Conservation (phyloP, 2,888 invertebrate species). For the Heliconius ismenius region DNA sequence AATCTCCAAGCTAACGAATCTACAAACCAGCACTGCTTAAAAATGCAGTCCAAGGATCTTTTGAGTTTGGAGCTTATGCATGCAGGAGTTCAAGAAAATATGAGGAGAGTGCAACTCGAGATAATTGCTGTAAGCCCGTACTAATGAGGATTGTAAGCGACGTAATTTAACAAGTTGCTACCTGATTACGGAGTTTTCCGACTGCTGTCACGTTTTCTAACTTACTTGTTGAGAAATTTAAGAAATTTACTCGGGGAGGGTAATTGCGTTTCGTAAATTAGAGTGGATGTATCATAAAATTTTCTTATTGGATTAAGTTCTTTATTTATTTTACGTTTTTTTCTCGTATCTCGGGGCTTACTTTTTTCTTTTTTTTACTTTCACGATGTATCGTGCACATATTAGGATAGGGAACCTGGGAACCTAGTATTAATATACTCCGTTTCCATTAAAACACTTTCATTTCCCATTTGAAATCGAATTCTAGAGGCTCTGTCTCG, state of each 20-base stretch:
- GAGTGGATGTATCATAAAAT: not conserved
- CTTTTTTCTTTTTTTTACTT: not conserved
- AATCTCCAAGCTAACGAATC: constrained; percentile 25
- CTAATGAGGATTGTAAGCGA: constrained; percentile 64
- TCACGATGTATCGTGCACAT: too few relatives aligned
- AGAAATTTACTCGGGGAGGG: constrained; percentile 11
- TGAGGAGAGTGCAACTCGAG: constrained; percentile 68
- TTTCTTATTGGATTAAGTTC: not conserved
- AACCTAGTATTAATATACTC: too few relatives aligned
- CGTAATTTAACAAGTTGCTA: constrained; percentile 49
- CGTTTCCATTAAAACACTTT: too few relatives aligned
- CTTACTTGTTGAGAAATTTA: constrained; percentile 22
- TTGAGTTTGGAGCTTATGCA: constrained; percentile 63
- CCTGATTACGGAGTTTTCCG: constrained; percentile 34
- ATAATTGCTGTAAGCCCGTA: constrained; percentile 73
- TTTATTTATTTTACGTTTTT: not conserved
- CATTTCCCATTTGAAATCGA: too few relatives aligned
- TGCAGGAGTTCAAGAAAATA: constrained; percentile 71
- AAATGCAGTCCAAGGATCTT: constrained; percentile 46
- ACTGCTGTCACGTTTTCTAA: constrained; percentile 23
- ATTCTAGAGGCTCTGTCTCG: too few relatives aligned
- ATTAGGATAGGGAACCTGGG: too few relatives aligned
- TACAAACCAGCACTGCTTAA: constrained; percentile 30
- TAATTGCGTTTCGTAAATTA: not conserved
- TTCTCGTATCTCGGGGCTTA: not conserved